phyloP scores from a whole-genome alignment of 1,140 invertebrate genomes.

The Megalonaias nervosa region DNA sequence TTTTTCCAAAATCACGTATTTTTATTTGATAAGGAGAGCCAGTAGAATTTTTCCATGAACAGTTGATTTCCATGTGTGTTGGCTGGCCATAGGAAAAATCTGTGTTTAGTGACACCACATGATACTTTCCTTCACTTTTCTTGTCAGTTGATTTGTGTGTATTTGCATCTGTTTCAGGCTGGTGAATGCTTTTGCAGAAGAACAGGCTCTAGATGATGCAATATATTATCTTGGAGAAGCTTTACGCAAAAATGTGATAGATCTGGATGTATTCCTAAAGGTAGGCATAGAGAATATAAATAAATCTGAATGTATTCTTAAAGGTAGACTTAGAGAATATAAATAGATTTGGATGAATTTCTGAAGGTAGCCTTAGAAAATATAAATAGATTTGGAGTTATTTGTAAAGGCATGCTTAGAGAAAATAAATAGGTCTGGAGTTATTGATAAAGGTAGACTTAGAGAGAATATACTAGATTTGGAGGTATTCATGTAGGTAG shows the following conservation, averaged over 20 bases:
- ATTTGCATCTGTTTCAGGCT: slow-evolving; percentile 76
- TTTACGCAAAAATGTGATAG: slow-evolving; percentile 91
- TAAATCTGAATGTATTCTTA: background rate
- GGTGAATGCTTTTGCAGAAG: slow-evolving; percentile 96
- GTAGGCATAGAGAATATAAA: slow-evolving; percentile 36
- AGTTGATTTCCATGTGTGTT: background rate
- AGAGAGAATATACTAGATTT: slow-evolving; percentile 76
- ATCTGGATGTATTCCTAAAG: slow-evolving; percentile 96
- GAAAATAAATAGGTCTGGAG: no score
- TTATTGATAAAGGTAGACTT: no score
- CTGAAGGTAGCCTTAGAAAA: no score
- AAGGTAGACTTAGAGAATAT: slow-evolving; percentile 36
- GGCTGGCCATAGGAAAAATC: background rate
- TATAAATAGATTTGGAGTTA: no score
- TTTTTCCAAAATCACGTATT: background rate
- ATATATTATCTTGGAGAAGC: slow-evolving; percentile 99
- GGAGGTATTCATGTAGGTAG: slow-evolving; percentile 91
- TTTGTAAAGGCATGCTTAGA: no score
- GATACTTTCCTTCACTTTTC: background rate
- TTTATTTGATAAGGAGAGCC: background rate
- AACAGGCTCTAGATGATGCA: slow-evolving; percentile 97
- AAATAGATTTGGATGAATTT: background rate
- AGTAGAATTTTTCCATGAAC: background rate
- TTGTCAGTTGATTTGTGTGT: background rate
- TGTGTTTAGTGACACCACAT: background rate